phyloP scores from a whole-genome alignment of 2,113 vertebrate species.

The Hydropotes inermis region DNA sequence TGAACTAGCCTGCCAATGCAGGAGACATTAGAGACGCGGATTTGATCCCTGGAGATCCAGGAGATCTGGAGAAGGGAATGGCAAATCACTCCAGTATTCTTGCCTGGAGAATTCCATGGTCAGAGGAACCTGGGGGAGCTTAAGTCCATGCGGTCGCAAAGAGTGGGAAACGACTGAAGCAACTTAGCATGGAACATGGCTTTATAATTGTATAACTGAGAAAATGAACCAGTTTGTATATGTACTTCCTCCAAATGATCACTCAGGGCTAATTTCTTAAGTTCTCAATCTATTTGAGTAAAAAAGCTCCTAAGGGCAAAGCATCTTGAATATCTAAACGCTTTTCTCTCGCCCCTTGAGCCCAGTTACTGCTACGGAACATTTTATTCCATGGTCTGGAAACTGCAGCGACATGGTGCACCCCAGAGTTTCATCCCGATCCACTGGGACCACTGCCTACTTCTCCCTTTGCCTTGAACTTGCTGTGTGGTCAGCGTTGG shows the following conservation, averaged over 20 bases:
- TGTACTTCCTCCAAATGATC: not conserved
- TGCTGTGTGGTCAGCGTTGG: not conserved
- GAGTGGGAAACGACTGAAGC: not conserved
- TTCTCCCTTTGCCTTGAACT: not conserved
- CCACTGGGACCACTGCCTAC: rapidly evolving
- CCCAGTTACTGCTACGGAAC: not conserved
- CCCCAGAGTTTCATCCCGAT: too few species aligned
- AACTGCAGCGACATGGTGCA: rapidly evolving
- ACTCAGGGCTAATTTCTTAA: not conserved
- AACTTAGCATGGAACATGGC: not conserved
- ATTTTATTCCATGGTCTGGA: not conserved
- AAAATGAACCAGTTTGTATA: not conserved
- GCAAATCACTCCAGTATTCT: not conserved
- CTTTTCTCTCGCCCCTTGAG: not conserved
- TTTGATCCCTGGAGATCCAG: not conserved
- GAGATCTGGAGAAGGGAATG: not conserved
- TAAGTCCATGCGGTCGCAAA: not conserved
- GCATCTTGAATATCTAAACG: not conserved
- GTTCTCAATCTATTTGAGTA: not conserved
- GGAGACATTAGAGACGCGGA: not conserved
- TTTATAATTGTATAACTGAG: not conserved
- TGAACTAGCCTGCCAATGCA: not conserved
- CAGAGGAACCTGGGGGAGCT: not conserved
- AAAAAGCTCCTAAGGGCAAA: not conserved
- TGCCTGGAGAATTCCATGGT: not conserved